Evolutionary conservation across 2,888 invertebrate genomes (phyloP), one percentile per base, ranked within the genome.

Genomic region (Diploptera punctata): DNA sequence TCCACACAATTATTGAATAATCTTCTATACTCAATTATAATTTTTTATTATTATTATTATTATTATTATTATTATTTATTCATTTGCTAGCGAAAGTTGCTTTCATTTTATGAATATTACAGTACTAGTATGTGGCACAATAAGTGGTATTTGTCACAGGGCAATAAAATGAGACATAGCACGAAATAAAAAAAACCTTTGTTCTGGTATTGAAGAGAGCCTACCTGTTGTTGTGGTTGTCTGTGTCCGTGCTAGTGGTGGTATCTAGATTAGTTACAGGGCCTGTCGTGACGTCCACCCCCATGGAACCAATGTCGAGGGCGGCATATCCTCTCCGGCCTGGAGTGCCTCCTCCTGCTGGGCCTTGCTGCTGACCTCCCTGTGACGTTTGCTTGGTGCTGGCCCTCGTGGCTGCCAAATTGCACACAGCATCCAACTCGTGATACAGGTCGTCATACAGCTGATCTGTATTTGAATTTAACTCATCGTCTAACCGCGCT

Each of bases 361-460:
- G 87, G 80, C 84, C 87, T 76, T 83, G 86, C 76, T 84, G 86
- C 43, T 86, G 84, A 65, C 84, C 84, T 21, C 84, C 86, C 33
- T 84, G 83, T 29, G 83, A 77, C 81, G 81, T 7, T 77, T 77
- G 69, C 77, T 71, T 26, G 79, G 84, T 82, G 61, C 57, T n/a
- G 47, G 82, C 84, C 78, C 86, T 85, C 82, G 80, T 86, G 84
- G 78, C 86, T 86, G 68, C 86, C 73, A 87, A 83, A 77, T 87
- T 86, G 80, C 86, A 86, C 77, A 89, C 89, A 70, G 84, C 83
- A 78, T 85, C 85, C 78, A 85, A 79, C 80, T 90, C 89, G 80
- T 88, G 87, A 84, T 91, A 92, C 72, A 93, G 86, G 79, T 92
- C 91, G 79, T 90, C 89, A 86, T 91, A 92, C 76, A 92, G 82